Base-by-base conservation (phyloP, 2,113 vertebrate genomes). In the Dissostichus mawsoni region DNA sequence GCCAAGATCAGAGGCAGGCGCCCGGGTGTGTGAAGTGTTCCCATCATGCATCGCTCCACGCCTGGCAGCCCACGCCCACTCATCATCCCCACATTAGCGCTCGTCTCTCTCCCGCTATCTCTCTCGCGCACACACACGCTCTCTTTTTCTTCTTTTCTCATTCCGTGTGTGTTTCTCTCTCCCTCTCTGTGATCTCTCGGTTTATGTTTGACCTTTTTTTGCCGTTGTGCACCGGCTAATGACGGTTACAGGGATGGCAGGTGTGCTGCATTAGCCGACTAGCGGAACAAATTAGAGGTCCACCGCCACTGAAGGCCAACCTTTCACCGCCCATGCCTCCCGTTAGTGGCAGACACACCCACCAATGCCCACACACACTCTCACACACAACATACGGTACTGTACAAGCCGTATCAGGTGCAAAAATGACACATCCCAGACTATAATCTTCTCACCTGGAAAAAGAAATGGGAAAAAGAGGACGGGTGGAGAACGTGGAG, bases 181-280 rank as follows among this genome's bases (percentile, higher is more conserved):
- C 74, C 17, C 78, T 70, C 77, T 67, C 74, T 88, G 80, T 90
- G 85, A 89, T 89, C 91, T 90, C 70, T 72, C 80, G 75, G 83
- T 90, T 89, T 92, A 87, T 87, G 89, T 84, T 89, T 94, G 93
- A 95, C 93, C 93, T 8, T 41, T 89, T 90, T 88, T 90, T 83
- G 86, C 89, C 51, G 87, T 55, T 81, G 75, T 77, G 86, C 82
- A 69, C 71, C 58, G 13, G 89, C 90, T 95, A 94, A 94, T 92
- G 92, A 93, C 78, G 89, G 88, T 41, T 74, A 81, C 88, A 89
- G 90, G 79, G 89, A 91, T 80, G 93, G 91, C 94, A 94, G 94
- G 93, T 94, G 94, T 71, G 86, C 79, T 77, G 90, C 92, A 95
- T 94, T 95, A 95, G 92, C 81, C 81, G 85, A 91, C 93, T 91